These are phyloP conservation scores for Atopsyche davidsoni DNA, from an alignment of 1,140 invertebrate species.

Conservation along the genomic window DNA sequence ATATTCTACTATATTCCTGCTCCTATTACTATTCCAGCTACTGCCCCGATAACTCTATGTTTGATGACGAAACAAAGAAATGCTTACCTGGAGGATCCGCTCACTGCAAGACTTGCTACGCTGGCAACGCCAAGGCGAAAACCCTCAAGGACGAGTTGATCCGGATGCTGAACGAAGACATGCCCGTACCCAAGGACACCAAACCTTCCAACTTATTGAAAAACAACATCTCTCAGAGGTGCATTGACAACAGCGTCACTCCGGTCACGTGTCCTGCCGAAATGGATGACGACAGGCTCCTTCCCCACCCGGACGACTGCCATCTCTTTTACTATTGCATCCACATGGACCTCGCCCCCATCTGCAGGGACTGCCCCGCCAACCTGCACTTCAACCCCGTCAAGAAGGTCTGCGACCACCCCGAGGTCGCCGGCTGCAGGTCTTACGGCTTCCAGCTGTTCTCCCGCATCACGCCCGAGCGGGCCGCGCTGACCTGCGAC, in stretches of 20 bases:
- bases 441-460: not conserved
- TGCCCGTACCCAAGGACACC: too few relatives aligned
- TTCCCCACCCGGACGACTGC: slow-evolving; percentile 33
- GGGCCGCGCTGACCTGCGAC: not conserved
- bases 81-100: too few relatives aligned
- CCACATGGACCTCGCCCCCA: slow-evolving; percentile 14
- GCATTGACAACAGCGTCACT: slow-evolving; percentile 23
- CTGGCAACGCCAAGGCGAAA: too few relatives aligned
- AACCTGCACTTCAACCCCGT: slow-evolving; percentile 36
- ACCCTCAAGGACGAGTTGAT: too few relatives aligned
- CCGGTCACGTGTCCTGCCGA: slow-evolving; percentile 9
- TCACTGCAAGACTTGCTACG: too few relatives aligned
- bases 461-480: not conserved
- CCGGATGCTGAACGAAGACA: too few relatives aligned
- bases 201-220: too few relatives aligned
- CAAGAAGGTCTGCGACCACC: slow-evolving; percentile 37
- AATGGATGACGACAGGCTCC: slow-evolving; percentile 22
- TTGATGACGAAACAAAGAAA: too few relatives aligned
- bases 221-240: slow-evolving; percentile 26
- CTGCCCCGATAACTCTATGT: too few relatives aligned
- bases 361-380: slow-evolving; percentile 35
- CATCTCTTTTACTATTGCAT: slow-evolving; percentile 33
- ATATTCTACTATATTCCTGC: too few relatives aligned
- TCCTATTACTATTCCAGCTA: too few relatives aligned
- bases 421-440: slow-evolving; percentile 28